phyloP scores from a whole-genome alignment of 2,113 vertebrate genomes.

The Percopsis transmontana region DNA sequence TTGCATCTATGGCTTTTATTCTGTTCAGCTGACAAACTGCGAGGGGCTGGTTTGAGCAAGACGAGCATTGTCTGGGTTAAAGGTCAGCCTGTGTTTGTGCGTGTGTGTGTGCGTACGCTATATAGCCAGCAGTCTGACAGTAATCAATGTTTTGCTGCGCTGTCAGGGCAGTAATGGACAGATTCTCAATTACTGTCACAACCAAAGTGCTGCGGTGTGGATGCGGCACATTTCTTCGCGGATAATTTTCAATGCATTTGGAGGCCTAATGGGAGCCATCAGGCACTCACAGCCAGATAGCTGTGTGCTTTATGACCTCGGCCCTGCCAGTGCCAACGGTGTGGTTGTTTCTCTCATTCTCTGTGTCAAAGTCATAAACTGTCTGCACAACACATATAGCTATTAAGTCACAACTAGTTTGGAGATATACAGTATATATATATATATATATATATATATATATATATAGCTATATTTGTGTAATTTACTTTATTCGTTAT shows the following conservation, averaged over 20 bases:
- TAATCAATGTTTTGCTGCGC: slow-evolving; percentile 53
- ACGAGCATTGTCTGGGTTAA: background rate
- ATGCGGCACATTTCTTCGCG: slow-evolving; percentile 25
- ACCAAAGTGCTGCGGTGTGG: slow-evolving; percentile 9
- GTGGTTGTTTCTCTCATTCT: slow-evolving; percentile 31
- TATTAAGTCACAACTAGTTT: background rate
- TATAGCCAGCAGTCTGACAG: slow-evolving; percentile 15
- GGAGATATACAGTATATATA: too few relatives aligned
- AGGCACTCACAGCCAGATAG: slow-evolving; percentile 45
- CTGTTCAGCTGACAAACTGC: background rate
- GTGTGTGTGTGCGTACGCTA: background rate
- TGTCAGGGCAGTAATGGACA: slow-evolving; percentile 48
- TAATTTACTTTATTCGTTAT: too few relatives aligned
- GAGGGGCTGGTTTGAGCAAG: background rate
- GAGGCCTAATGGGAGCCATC: slow-evolving; percentile 55
- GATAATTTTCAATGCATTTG: slow-evolving; percentile 48
- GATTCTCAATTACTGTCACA: slow-evolving; percentile 44
- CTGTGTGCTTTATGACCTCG: slow-evolving; percentile 40
- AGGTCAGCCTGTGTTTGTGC: background rate
- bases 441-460: too few relatives aligned
- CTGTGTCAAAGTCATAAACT: slow-evolving; percentile 25
- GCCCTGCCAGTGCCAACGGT: slow-evolving; percentile 34
- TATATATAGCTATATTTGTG: too few relatives aligned
- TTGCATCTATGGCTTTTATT: background rate
- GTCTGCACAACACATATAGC: background rate